These are phyloP conservation scores for Arremon brunneinucha DNA, from an alignment of 2,797 vertebrate genomes.

Conservation along the genomic window DNA sequence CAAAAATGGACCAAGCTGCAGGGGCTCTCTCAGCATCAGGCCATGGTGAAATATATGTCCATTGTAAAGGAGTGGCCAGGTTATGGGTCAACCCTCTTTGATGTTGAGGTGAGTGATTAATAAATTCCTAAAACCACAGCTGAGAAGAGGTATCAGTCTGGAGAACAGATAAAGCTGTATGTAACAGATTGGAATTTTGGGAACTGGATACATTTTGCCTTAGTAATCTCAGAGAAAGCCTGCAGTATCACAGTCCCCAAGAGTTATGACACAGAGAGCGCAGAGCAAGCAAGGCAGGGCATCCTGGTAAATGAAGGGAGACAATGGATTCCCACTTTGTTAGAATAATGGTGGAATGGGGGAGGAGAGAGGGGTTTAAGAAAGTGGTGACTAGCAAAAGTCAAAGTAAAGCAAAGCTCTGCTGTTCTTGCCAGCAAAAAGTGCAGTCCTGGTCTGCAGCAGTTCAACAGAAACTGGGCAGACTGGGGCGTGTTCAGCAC, in stretches of 20 bases:
- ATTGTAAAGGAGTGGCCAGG: conserved; percentile 91
- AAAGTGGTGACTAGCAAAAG: not conserved
- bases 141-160: not conserved
- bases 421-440: not conserved
- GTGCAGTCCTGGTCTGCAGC: not conserved
- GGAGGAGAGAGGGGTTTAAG: not conserved
- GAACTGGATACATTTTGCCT: not conserved
- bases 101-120: conserved; percentile 83
- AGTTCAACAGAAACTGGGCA: not conserved
- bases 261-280: not conserved
- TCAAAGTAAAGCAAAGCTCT: not conserved
- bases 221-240: not conserved
- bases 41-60: conserved; percentile 92
- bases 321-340: not conserved
- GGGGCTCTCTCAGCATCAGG: conserved; percentile 88
- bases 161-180: not conserved
- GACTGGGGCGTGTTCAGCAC: not conserved
- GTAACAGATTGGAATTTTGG: not conserved
- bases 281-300: not conserved
- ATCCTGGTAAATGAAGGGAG: not conserved
- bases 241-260: not conserved
- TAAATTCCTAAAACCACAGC: not conserved
- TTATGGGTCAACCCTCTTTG: conserved; percentile 91
- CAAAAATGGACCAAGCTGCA: conserved; percentile 89
- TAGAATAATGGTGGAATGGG: not conserved